A percentile compares a stretch with the other conserved stretches of the same genome.
Conservation (phyloP, 2,797 vertebrate genomes). For the Leptodactylus fallax region DNA sequence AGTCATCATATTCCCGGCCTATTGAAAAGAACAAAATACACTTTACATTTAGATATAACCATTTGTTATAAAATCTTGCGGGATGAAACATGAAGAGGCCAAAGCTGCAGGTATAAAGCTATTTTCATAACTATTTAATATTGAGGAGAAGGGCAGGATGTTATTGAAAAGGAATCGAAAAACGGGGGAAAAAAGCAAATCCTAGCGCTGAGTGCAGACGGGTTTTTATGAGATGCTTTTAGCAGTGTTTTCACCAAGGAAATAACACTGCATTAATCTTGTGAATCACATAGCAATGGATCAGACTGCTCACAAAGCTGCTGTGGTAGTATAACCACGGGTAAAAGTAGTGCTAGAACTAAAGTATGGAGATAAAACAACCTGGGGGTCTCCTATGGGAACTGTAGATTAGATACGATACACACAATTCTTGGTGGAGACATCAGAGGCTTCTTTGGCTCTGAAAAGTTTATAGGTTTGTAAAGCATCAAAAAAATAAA, state of each 20-base stretch:
- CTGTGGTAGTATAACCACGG: background rate
- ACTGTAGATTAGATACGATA: background rate
- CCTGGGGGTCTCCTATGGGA: background rate
- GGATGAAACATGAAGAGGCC: background rate
- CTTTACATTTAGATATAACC: conserved; percentile 9
- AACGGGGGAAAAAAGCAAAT: background rate
- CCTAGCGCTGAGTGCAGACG: background rate
- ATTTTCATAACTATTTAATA: conserved; percentile 27
- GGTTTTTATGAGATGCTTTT: conserved; percentile 17
- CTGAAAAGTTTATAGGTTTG: too few species aligned
- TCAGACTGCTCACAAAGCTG: background rate
- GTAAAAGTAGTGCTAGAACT: background rate
- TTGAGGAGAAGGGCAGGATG: conserved; percentile 14
- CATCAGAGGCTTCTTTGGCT: background rate
- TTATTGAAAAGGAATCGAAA: background rate
- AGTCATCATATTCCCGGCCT: background rate
- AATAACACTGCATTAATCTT: background rate
- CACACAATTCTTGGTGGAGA: background rate
- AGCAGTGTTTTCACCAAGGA: background rate
- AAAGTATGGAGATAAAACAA: background rate
- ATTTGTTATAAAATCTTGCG: conserved; percentile 10
- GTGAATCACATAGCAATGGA: background rate
- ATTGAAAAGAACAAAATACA: background rate
- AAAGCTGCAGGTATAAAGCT: conserved; percentile 1
- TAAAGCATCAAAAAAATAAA: too few species aligned